Conservation (phyloP, 53 echinoderm and acorn worm species). For the Holothuria scabra region DNA sequence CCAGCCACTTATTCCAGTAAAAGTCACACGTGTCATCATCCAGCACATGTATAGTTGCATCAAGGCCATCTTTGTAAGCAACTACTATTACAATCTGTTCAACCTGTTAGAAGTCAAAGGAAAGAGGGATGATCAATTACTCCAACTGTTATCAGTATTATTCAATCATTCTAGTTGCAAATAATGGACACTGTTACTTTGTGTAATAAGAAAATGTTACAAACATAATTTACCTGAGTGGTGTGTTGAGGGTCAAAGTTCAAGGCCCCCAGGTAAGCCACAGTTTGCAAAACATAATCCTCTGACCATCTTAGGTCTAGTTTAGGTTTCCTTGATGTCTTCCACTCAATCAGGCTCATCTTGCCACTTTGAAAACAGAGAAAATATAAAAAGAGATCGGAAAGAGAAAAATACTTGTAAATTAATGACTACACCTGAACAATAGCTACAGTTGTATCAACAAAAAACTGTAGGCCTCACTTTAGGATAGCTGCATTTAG, state of each 20-base stretch:
- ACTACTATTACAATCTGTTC: slow-evolving; percentile 61
- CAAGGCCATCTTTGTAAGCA: slow-evolving; percentile 66
- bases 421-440: no score
- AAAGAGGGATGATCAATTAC: no score
- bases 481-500: no score
- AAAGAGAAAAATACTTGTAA: no score
- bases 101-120: slow-evolving; percentile 49
- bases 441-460: no score
- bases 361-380: slow-evolving; percentile 53
- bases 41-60: slow-evolving; percentile 60
- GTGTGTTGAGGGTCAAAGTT: slow-evolving; percentile 68
- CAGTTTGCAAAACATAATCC: slow-evolving; percentile 69
- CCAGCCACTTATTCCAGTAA: slow-evolving; percentile 76
- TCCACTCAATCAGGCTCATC: slow-evolving; percentile 74
- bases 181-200: no score
- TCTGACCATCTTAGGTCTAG: slow-evolving; percentile 44
- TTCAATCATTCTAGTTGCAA: no score
- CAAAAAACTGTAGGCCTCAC: no score
- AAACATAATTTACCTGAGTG: slow-evolving; percentile 42
- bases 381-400: neutral
- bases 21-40: slow-evolving; percentile 47
- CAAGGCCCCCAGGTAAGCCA: slow-evolving; percentile 72
- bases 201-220: no score
- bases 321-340: slow-evolving; percentile 75
- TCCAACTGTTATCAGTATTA: no score